These are phyloP conservation scores for Microctenopoma steveboyesi DNA, from an alignment of 2,797 vertebrate genomes.

Conservation along the genomic window DNA sequence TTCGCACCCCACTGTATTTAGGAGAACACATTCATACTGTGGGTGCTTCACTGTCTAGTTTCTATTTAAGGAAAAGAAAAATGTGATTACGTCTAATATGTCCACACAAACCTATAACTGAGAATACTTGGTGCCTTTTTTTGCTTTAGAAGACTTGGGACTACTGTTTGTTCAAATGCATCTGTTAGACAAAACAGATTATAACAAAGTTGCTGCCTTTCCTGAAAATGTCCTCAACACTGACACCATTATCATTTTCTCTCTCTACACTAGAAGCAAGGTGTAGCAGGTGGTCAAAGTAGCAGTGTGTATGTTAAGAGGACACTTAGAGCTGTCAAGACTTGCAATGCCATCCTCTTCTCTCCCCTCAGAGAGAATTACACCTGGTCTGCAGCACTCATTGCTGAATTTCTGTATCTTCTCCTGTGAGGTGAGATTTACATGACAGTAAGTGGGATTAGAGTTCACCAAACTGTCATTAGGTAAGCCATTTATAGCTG, in stretches of 20 bases:
- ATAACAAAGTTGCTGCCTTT: neutral
- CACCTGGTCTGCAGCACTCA: conserved; percentile 30
- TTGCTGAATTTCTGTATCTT: conserved; percentile 27
- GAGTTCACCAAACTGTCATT: conserved; percentile 52
- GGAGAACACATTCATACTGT: conserved; percentile 16
- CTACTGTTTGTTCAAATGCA: conserved; percentile 13
- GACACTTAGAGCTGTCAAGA: conserved; percentile 54
- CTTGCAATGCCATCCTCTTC: conserved; percentile 13
- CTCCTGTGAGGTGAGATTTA: conserved; percentile 61
- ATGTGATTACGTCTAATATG: conserved; percentile 23
- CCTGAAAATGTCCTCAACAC: conserved; percentile 8
- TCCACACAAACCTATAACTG: neutral
- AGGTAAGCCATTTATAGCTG: conserved; percentile 44
- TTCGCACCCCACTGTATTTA: too few relatives aligned
- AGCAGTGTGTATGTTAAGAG: conserved; percentile 45
- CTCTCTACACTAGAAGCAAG: conserved; percentile 3
- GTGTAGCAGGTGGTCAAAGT: conserved; percentile 45
- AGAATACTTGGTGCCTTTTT: neutral
- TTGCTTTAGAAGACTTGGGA: neutral
- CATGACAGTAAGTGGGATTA: conserved; percentile 63
- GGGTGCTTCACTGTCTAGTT: conserved; percentile 19
- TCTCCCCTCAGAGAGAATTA: conserved; percentile 42
- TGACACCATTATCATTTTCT: conserved; percentile 15
- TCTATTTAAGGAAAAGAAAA: conserved; percentile 22
- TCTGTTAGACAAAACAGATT: neutral